Conservation (phyloP, 2,113 vertebrate genomes). For the Camelus dromedarius region DNA sequence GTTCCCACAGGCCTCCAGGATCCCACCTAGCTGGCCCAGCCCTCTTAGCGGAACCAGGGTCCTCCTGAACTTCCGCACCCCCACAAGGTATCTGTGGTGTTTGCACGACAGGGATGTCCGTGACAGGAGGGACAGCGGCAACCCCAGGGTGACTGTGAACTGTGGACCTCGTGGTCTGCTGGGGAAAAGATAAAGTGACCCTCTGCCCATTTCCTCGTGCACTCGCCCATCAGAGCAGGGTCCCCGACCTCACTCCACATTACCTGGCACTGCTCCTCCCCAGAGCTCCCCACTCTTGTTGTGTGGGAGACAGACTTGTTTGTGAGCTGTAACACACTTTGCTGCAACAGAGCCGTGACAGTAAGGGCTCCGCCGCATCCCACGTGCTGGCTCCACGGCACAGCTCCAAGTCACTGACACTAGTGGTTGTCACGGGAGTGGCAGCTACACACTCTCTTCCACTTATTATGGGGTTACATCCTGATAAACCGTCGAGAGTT, state of each 20-base stretch:
- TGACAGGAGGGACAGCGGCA: neutral
- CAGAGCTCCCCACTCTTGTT: neutral
- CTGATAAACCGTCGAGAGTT: neutral
- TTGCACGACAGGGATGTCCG: neutral
- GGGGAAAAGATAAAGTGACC: neutral
- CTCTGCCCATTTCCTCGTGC: neutral
- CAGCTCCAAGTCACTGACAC: neutral
- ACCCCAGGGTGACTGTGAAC: neutral
- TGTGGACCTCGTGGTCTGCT: neutral
- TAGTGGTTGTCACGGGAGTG: neutral
- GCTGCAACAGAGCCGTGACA: neutral
- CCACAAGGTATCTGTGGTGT: neutral
- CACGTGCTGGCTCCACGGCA: rapidly evolving
- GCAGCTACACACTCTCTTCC: neutral
- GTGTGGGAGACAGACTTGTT: neutral
- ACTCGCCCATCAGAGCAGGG: neutral
- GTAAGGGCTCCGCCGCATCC: too few species aligned
- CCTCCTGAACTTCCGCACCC: neutral
- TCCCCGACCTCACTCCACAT: neutral
- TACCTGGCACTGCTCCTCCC: neutral
- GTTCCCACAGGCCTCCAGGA: neutral
- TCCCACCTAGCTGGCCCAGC: conserved; percentile 52
- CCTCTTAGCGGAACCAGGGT: neutral
- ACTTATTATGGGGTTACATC: neutral
- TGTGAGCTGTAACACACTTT: neutral